These are phyloP conservation scores for Daboia siamensis DNA, from an alignment of 2,113 vertebrate genomes.

Conservation along the genomic window DNA sequence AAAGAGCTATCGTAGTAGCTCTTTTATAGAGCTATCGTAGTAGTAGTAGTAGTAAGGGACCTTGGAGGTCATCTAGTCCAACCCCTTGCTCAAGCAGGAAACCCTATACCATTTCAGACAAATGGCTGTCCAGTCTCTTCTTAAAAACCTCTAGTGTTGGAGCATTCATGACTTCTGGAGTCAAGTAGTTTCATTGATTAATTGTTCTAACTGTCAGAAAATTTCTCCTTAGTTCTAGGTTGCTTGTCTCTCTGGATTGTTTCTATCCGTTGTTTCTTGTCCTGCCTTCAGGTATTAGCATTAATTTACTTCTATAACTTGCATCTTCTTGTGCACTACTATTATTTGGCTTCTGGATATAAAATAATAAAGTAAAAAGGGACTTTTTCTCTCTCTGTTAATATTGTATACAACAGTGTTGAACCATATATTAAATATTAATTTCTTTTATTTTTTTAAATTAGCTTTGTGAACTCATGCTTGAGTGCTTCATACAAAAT, in stretches of 20 bases:
- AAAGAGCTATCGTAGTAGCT: neutral
- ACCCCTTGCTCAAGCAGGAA: no score
- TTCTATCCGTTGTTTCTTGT: no score
- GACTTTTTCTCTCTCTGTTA: neutral
- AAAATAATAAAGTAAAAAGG: neutral
- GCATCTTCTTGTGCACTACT: constrained; percentile 51
- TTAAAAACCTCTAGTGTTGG: no score
- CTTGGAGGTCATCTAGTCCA: no score
- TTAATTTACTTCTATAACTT: constrained; percentile 32
- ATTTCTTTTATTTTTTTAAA: constrained; percentile 45
- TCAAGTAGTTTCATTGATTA: no score
- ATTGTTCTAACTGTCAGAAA: no score
- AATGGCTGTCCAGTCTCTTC: no score
- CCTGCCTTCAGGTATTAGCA: neutral
- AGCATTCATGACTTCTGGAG: no score
- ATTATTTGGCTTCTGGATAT: constrained; percentile 37
- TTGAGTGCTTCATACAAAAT: constrained; percentile 35
- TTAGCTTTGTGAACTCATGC: constrained; percentile 47
- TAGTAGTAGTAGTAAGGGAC: no score
- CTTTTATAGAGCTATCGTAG: neutral
- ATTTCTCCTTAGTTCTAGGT: no score
- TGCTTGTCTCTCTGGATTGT: no score
- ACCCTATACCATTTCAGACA: no score
- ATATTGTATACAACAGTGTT: neutral
- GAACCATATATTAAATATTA: constrained; percentile 1